phyloP scores from a whole-genome alignment of 2,113 vertebrate species.

The Scartelaos histophorus region DNA sequence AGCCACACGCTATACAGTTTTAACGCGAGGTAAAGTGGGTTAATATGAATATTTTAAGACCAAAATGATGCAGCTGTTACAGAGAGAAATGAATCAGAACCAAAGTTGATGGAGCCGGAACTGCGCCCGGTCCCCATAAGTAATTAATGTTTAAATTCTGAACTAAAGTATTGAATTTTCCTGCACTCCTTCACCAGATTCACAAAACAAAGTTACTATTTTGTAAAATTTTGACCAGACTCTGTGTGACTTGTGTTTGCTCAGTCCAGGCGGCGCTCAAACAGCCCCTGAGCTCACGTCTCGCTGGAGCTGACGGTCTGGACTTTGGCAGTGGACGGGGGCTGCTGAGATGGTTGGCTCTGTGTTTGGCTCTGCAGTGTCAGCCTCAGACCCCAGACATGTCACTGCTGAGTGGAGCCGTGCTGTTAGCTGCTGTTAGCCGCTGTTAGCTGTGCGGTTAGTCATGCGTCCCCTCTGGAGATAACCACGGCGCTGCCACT shows the following conservation, averaged over 20 bases:
- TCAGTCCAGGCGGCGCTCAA: background rate
- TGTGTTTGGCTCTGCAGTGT: constrained; percentile 59
- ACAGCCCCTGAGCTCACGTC: background rate
- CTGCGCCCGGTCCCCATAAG: too few relatives aligned
- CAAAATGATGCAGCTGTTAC: background rate
- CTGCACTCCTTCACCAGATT: too few relatives aligned
- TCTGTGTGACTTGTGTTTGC: background rate
- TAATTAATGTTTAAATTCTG: too few relatives aligned
- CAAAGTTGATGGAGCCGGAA: too few relatives aligned
- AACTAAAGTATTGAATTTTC: too few relatives aligned
- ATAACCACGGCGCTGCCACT: constrained; percentile 39
- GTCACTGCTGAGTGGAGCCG: constrained; percentile 15
- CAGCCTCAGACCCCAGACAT: constrained; percentile 48
- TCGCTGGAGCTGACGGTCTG: constrained; percentile 39
- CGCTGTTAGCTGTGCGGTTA: constrained; percentile 26
- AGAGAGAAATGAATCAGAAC: too few relatives aligned
- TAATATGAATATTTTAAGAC: too few relatives aligned
- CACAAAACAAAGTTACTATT: background rate
- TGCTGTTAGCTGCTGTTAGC: constrained; percentile 17
- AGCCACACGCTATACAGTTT: too few relatives aligned
- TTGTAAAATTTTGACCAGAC: background rate
- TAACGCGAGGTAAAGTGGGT: too few relatives aligned
- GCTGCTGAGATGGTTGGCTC: constrained; percentile 59
- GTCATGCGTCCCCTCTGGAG: constrained; percentile 22
- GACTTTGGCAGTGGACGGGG: constrained; percentile 43